Evolutionary conservation across 2,888 invertebrate genomes (phyloP).

Genomic region (Ephialtes manifestator): DNA sequence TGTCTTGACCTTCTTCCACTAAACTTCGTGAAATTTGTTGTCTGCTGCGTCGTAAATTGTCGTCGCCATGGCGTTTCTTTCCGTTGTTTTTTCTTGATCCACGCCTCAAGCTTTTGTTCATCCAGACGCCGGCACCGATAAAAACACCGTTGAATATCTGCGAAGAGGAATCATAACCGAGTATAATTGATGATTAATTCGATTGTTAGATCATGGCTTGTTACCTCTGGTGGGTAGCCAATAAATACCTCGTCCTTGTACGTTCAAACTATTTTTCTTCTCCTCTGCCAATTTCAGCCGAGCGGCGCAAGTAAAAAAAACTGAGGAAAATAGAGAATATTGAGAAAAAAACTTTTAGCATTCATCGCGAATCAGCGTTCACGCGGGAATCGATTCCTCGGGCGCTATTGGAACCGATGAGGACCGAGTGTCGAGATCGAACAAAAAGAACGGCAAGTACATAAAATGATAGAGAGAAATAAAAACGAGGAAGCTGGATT

Average conservation of each 20-base stretch:
- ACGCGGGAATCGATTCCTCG: not conserved
- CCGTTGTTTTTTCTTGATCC: not conserved
- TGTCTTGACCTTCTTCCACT: conserved; percentile 40
- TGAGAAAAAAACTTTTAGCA: not conserved
- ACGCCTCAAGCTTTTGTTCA: not conserved
- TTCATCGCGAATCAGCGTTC: not conserved
- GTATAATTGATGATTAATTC: conserved; percentile 40
- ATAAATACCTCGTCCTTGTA: conserved; percentile 16
- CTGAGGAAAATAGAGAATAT: not conserved
- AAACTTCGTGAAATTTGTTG: conserved; percentile 19
- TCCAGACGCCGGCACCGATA: not conserved
- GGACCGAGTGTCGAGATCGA: conserved; percentile 17
- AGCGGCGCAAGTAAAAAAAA: not conserved
- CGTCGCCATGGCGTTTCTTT: conserved; percentile 5
- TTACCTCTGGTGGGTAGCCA: conserved; percentile 7
- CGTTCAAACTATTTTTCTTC: not conserved
- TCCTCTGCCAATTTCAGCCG: conserved; percentile 23
- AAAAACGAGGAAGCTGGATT: not conserved
- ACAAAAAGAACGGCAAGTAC: not conserved
- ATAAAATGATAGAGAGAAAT: not conserved
- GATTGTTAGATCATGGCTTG: conserved; percentile 35
- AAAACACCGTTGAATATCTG: conserved; percentile 15
- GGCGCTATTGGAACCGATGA: not conserved
- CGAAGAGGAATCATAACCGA: not conserved
- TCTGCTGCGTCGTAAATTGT: conserved; percentile 8